These are phyloP conservation scores for Rhingia rostrata DNA, from an alignment of 2,888 invertebrate species.

Conservation along the genomic window DNA sequence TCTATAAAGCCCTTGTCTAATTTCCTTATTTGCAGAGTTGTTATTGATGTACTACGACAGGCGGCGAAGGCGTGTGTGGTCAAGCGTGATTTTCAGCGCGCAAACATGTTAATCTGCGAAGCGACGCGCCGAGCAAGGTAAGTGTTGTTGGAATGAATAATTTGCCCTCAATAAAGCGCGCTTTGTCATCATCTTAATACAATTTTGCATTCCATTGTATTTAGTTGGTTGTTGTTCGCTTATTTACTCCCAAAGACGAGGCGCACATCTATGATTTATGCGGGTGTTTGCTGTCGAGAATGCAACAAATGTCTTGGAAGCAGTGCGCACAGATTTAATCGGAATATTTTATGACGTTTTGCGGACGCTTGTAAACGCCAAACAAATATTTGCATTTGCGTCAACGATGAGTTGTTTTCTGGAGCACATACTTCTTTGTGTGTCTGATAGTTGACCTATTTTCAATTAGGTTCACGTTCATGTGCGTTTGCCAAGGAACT, in stretches of 20 bases:
- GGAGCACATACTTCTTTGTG: neutral
- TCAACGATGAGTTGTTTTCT: constrained; percentile 1
- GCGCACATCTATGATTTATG: no score
- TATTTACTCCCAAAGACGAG: no score
- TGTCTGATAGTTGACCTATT: neutral
- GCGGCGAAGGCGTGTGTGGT: constrained; percentile 95
- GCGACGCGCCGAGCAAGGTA: constrained; percentile 86
- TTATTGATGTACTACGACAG: constrained; percentile 92
- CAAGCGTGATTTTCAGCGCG: constrained; percentile 92
- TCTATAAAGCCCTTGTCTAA: neutral
- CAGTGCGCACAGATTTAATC: neutral
- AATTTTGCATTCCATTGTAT: constrained; percentile 8
- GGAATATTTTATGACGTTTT: constrained; percentile 1
- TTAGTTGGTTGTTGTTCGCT: no score
- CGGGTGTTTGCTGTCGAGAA: neutral
- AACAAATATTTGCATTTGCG: constrained; percentile 12
- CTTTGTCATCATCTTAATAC: constrained; percentile 51
- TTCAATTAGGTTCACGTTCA: neutral
- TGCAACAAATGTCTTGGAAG: constrained; percentile 28
- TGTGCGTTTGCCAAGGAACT: neutral
- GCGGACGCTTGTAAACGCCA: no score
- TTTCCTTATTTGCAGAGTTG: constrained; percentile 84
- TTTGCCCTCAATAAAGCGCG: constrained; percentile 33
- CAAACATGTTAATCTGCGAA: constrained; percentile 92
- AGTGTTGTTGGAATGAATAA: constrained; percentile 63